phyloP scores from a whole-genome alignment of 2,797 vertebrate genomes.

The Phalanger gymnotis region DNA sequence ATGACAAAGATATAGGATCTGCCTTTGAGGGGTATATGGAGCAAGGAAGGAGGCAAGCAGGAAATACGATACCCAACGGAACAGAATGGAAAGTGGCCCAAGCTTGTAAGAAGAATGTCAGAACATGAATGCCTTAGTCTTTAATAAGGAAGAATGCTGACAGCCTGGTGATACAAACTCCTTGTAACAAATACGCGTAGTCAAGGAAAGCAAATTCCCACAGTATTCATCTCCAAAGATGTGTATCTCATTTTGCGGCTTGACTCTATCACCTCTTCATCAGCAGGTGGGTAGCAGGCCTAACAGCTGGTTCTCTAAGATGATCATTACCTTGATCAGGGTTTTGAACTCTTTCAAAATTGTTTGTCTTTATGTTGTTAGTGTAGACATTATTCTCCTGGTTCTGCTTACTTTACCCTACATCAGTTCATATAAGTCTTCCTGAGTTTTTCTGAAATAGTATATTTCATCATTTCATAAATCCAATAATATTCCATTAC shows the following conservation, averaged over 20 bases:
- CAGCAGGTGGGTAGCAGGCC: no score
- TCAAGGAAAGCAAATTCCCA: neutral
- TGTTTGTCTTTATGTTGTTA: no score
- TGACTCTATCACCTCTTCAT: neutral
- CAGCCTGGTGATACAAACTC: neutral
- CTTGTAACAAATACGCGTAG: neutral
- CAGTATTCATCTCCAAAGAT: neutral
- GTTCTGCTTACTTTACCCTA: neutral
- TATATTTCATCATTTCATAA: neutral
- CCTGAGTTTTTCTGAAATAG: neutral
- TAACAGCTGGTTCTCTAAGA: no score
- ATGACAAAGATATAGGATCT: no score
- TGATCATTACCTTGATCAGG: neutral
- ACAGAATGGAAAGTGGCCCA: no score
- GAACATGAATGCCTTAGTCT: no score
- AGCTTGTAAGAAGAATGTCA: no score
- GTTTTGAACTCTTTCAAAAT: neutral
- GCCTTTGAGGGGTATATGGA: no score
- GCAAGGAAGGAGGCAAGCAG: no score
- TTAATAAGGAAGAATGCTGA: no score
- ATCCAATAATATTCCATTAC: neutral
- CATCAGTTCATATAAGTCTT: neutral
- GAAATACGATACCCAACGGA: no score
- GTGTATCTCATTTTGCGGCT: neutral
- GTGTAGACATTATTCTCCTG: no score